Percentiles rank a stretch among this genome's conserved stretches.
Conservation (phyloP, 2,113 vertebrate genomes). For the Leucopsar rothschildi region DNA sequence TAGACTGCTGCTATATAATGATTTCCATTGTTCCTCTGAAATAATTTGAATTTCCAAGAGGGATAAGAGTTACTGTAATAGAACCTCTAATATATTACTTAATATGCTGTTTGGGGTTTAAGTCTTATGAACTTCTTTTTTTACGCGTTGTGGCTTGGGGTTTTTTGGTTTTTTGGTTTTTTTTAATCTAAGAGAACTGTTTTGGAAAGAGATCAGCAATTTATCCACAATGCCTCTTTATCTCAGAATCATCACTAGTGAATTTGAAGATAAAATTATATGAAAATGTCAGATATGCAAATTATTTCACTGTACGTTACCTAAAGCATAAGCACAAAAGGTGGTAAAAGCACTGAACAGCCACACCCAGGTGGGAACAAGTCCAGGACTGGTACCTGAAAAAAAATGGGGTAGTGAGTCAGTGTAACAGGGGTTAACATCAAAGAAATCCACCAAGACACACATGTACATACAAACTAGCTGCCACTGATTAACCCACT, state of each 20-base stretch:
- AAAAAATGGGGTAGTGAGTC: background rate
- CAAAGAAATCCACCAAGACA: background rate
- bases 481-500: background rate
- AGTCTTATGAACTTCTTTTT: background rate
- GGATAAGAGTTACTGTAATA: background rate
- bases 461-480: background rate
- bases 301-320: constrained; percentile 35
- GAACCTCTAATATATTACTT: background rate
- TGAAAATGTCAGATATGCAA: background rate
- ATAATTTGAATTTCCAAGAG: background rate
- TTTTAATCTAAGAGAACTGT: background rate
- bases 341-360: constrained; percentile 63
- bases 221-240: background rate
- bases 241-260: background rate
- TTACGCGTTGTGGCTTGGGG: background rate
- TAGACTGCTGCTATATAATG: background rate
- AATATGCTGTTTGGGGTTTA: background rate
- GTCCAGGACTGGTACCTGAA: constrained; percentile 57
- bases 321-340: constrained; percentile 67
- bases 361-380: constrained; percentile 61
- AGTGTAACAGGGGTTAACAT: background rate
- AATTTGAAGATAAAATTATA: background rate
- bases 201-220: background rate
- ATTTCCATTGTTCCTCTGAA: background rate
- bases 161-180: background rate